Conservation (phyloP, 2,113 vertebrate genomes). For the Rhinoptilus africanus region DNA sequence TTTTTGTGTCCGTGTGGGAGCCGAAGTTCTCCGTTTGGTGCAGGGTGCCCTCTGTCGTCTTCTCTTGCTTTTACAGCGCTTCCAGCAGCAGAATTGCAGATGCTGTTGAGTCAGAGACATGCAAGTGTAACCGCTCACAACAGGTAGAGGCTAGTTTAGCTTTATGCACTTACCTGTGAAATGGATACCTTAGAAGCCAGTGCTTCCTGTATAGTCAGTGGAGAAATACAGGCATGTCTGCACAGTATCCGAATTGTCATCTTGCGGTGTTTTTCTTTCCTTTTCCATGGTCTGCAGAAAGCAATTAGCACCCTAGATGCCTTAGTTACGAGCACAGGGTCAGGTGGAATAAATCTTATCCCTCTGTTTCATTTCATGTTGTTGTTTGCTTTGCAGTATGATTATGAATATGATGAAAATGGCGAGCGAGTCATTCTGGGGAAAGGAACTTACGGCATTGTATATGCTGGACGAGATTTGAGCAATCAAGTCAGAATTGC, state of each 20-base stretch:
- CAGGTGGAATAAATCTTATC: neutral
- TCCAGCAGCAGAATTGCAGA: neutral
- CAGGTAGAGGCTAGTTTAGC: too few relatives aligned
- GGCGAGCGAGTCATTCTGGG: constrained; percentile 91
- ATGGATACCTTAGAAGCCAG: neutral
- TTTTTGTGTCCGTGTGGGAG: neutral
- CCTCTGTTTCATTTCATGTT: neutral
- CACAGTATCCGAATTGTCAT: accelerated
- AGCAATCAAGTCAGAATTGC: constrained; percentile 98
- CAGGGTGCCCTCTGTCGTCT: neutral
- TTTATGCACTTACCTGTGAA: neutral
- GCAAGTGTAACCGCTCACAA: accelerated
- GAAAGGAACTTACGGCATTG: constrained; percentile 94
- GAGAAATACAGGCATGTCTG: neutral
- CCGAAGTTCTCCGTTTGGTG: neutral
- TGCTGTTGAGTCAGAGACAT: neutral
- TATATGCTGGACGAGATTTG: constrained; percentile 95
- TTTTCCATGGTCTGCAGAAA: neutral
- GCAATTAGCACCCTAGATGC: neutral
- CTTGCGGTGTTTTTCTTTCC: neutral
- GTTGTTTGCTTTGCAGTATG: constrained; percentile 81
- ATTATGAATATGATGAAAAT: constrained; percentile 97
- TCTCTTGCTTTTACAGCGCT: neutral
- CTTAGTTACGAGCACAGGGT: neutral
- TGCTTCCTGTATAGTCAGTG: neutral